These are phyloP conservation scores for Drosophila murphyi DNA, from an alignment of 1,140 invertebrate species.

Conservation along the genomic window DNA sequence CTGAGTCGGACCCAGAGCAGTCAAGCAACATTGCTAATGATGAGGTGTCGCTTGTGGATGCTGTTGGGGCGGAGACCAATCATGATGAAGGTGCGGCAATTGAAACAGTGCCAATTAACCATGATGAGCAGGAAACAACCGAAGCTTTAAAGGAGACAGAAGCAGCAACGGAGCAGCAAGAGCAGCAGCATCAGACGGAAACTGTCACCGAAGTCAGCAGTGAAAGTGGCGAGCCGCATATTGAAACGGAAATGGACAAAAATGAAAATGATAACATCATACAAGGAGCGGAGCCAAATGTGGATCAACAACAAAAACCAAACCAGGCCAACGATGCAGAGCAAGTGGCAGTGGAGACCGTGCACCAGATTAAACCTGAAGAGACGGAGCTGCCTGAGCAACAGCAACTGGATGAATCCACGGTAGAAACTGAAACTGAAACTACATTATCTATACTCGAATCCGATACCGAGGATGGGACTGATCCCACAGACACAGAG, in stretches of 20 bases:
- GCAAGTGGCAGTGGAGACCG: slow-evolving; percentile 1
- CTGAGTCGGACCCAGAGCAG: slow-evolving; percentile 27
- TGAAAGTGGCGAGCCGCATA: slow-evolving; percentile 58
- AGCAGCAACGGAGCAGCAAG: neutral
- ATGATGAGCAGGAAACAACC: slow-evolving; percentile 33
- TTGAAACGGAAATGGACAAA: slow-evolving; percentile 55
- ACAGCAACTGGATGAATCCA: neutral
- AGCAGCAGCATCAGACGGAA: slow-evolving; percentile 27
- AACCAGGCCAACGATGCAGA: slow-evolving; percentile 29
- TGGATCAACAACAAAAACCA: slow-evolving; percentile 44
- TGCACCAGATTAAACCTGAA: neutral
- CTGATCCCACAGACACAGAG: slow-evolving; percentile 27
- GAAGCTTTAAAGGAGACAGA: slow-evolving; percentile 28
- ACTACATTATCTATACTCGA: slow-evolving; percentile 4
- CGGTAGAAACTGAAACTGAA: neutral
- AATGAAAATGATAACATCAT: slow-evolving; percentile 76
- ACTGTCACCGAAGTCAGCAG: slow-evolving; percentile 45
- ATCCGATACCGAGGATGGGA: neutral
- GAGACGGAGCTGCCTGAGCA: slow-evolving; percentile 11
- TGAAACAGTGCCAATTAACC: slow-evolving; percentile 33
- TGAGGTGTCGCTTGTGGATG: slow-evolving; percentile 57
- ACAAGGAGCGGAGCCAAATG: slow-evolving; percentile 71
- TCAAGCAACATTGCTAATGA: slow-evolving; percentile 48
- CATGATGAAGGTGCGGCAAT: slow-evolving; percentile 36
- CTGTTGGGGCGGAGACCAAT: slow-evolving; percentile 18